These are phyloP conservation scores for Bombus terrestris DNA, from an alignment of 1,140 invertebrate genomes.

Conservation along the genomic window DNA sequence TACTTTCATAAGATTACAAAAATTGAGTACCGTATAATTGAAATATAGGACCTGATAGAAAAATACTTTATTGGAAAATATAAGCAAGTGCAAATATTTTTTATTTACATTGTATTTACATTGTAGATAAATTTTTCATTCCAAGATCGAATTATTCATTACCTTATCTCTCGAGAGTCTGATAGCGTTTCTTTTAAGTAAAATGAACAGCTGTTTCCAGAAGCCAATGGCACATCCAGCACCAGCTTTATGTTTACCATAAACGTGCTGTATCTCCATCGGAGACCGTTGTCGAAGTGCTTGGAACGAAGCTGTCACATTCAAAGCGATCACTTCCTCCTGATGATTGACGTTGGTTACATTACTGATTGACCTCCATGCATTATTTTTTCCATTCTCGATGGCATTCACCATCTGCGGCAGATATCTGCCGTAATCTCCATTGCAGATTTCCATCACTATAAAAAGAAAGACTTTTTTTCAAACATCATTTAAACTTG, in stretches of 20 bases:
- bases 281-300: constrained; percentile 37
- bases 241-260: constrained; percentile 26
- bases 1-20: not conserved
- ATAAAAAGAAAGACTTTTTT: constrained; percentile 29
- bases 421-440: constrained; percentile 89
- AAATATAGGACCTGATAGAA: not conserved
- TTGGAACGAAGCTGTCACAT: constrained; percentile 56
- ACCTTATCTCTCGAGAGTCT: constrained; percentile 79
- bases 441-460: constrained; percentile 94
- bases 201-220: constrained; percentile 84
- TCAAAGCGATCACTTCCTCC: constrained; percentile 58
- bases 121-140: not conserved
- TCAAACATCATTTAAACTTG: not conserved
- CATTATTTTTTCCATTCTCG: constrained; percentile 87
- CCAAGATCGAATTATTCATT: not conserved
- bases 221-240: constrained; percentile 81
- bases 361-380: constrained; percentile 80
- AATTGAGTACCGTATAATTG: no score
- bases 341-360: constrained; percentile 27
- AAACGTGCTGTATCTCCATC: constrained; percentile 33
- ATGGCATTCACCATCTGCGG: constrained; percentile 85
- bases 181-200: constrained; percentile 84
- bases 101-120: not conserved
- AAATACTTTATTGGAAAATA: not conserved
- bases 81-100: not conserved